Evolutionary conservation across 2,888 invertebrate genomes (phyloP).

Genomic region (Pollenia angustigena): DNA sequence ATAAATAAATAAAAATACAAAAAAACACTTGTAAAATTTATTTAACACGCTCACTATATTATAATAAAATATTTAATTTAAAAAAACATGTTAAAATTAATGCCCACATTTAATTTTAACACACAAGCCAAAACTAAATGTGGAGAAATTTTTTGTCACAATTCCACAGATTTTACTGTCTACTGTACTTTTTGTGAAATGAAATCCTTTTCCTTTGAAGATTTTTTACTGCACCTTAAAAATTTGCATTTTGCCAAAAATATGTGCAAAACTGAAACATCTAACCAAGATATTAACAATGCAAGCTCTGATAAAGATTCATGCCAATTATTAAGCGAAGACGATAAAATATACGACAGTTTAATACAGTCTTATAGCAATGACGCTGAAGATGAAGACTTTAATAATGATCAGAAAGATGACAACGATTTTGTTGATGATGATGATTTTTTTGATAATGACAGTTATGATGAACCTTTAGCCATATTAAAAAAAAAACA

Average conservation of each 20-base stretch:
- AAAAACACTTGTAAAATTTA: background rate
- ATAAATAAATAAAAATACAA: constrained; percentile 42
- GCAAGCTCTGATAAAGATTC: background rate
- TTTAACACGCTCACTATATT: background rate
- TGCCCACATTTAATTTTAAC: constrained; percentile 54
- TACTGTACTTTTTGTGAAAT: constrained; percentile 79
- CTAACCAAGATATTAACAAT: background rate
- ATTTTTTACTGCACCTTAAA: constrained; percentile 79
- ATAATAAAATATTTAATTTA: background rate
- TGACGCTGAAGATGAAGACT: constrained; percentile 15
- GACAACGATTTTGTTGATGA: constrained; percentile 26
- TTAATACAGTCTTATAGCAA: constrained; percentile 35
- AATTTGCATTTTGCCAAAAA: constrained; percentile 77
- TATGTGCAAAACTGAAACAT: constrained; percentile 43
- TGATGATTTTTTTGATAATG: constrained; percentile 47
- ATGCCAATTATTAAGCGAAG: background rate
- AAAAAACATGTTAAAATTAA: constrained; percentile 63
- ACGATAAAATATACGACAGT: constrained; percentile 52
- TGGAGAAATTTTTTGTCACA: constrained; percentile 81
- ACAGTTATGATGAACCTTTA: constrained; percentile 60
- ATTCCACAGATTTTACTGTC: constrained; percentile 79
- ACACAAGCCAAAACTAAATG: constrained; percentile 78
- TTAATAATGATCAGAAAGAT: constrained; percentile 17
- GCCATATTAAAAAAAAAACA: constrained; percentile 74
- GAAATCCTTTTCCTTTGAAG: constrained; percentile 80